phyloP scores from a whole-genome alignment of 2,113 vertebrate genomes.

The Eubucco bourcierii region DNA sequence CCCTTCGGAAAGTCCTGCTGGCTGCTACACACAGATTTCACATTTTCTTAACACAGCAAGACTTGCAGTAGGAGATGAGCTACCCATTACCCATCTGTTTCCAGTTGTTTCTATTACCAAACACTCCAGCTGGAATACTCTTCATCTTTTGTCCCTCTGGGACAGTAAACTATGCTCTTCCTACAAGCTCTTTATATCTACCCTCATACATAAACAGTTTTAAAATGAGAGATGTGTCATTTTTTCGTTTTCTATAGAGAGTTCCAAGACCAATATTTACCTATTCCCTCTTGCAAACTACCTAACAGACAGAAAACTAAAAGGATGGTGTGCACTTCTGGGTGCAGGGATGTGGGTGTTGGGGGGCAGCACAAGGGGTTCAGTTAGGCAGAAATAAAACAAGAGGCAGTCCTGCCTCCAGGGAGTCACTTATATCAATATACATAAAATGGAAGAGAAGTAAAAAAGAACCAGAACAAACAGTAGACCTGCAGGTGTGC shows the following conservation, averaged over 20 bases:
- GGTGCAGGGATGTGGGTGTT: neutral
- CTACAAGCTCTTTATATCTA: conserved; percentile 39
- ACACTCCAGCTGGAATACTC: conserved; percentile 59
- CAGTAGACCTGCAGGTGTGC: conserved; percentile 51
- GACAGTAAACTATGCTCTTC: neutral
- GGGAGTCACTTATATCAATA: conserved; percentile 2
- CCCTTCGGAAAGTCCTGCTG: conserved; percentile 19
- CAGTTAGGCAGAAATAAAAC: conserved; percentile 38
- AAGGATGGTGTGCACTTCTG: neutral
- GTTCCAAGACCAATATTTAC: neutral
- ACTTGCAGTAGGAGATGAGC: conserved; percentile 54
- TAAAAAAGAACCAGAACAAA: conserved; percentile 27
- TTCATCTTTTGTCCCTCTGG: conserved; percentile 21
- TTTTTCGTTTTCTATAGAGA: conserved; percentile 1
- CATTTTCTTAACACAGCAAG: conserved; percentile 41
- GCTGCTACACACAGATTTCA: conserved; percentile 15
- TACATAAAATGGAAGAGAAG: neutral
- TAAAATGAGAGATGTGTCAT: neutral
- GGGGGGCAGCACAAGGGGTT: neutral
- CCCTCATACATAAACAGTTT: neutral
- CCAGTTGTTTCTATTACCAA: conserved; percentile 56
- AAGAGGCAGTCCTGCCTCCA: neutral
- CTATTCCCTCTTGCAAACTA: neutral
- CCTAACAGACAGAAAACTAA: neutral
- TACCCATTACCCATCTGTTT: conserved; percentile 67